A percentile compares a stretch with the other conserved stretches of the same genome.
Evolutionary conservation across 2,888 invertebrate genomes (phyloP).

Genomic region (Camponotus fellah): DNA sequence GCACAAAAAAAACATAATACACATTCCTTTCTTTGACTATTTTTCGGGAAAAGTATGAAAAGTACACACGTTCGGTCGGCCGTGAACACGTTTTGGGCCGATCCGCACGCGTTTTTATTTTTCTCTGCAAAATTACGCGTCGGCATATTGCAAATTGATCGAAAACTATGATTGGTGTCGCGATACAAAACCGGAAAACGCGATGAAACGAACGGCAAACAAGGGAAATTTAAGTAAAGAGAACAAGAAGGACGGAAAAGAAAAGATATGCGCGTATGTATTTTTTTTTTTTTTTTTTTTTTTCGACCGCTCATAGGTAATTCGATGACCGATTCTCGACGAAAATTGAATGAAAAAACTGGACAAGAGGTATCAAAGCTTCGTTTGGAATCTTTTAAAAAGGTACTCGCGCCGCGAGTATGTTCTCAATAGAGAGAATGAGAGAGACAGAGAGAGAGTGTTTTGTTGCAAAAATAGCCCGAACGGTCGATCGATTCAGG

Average conservation of each 20-base stretch:
- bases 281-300: not conserved
- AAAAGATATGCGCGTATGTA: conserved; percentile 32
- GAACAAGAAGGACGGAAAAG: conserved; percentile 51
- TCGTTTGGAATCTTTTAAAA: conserved; percentile 69
- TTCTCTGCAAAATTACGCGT: conserved; percentile 40
- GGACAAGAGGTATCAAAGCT: conserved; percentile 71
- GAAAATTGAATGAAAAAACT: conserved; percentile 55
- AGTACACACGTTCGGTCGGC: conserved; percentile 67
- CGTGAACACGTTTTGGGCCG: conserved; percentile 44
- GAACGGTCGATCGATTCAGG: conserved; percentile 86
- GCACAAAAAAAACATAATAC: conserved; percentile 68
- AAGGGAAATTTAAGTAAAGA: conserved; percentile 48
- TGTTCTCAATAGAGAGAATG: conserved; percentile 76
- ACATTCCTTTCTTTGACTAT: conserved; percentile 65
- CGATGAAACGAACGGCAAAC: conserved; percentile 51
- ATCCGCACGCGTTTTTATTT: conserved; percentile 15
- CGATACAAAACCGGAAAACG: conserved; percentile 57
- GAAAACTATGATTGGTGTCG: conserved; percentile 51
- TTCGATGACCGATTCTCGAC: conserved; percentile 46
- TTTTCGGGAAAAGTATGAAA: conserved; percentile 66
- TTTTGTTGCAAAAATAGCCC: conserved; percentile 83
- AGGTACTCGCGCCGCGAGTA: conserved; percentile 77
- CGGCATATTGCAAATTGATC: conserved; percentile 54
- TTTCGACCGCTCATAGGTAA: conserved; percentile 42
- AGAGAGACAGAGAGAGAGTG: conserved; percentile 79